Evolutionary conservation across 2,888 invertebrate species (phyloP).

Genomic region (Eristalinus aeneus): DNA sequence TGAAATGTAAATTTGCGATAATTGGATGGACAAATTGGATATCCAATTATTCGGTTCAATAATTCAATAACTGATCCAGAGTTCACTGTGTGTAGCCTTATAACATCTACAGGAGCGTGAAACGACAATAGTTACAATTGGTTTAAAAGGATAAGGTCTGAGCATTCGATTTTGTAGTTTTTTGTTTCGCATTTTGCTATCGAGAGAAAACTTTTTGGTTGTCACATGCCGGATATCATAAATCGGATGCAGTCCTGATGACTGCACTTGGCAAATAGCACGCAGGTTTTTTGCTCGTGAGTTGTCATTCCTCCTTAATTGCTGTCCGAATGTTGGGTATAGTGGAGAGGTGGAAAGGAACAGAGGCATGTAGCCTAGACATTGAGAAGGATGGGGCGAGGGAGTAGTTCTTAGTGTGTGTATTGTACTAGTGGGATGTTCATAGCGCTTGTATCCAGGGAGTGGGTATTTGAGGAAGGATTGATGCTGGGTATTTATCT

Average conservation of each 20-base stretch:
- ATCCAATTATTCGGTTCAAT: slow-evolving; percentile 70
- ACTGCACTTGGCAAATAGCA: not conserved
- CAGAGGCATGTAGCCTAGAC: too few relatives aligned
- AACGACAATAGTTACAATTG: slow-evolving; percentile 20
- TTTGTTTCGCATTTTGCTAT: not conserved
- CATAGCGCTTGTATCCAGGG: too few relatives aligned
- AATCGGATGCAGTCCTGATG: not conserved
- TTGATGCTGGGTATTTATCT: too few relatives aligned
- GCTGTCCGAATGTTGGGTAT: not conserved
- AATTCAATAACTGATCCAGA: slow-evolving; percentile 69
- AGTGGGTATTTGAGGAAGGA: too few relatives aligned
- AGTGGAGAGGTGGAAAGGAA: too few relatives aligned
- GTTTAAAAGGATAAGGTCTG: slow-evolving; percentile 9
- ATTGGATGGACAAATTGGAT: slow-evolving; percentile 71
- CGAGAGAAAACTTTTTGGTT: not conserved
- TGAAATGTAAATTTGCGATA: slow-evolving; percentile 71
- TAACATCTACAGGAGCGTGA: not conserved
- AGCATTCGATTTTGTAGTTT: not conserved
- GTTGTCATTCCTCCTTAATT: not conserved
- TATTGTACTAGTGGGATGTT: too few relatives aligned
- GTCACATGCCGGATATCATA: not conserved
- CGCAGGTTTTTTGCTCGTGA: not conserved
- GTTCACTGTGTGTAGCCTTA: slow-evolving; percentile 49
- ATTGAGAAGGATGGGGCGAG: too few relatives aligned
- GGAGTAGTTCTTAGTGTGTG: too few relatives aligned